These are phyloP conservation scores for Otis tarda DNA, from an alignment of 2,113 vertebrate genomes.

Conservation along the genomic window DNA sequence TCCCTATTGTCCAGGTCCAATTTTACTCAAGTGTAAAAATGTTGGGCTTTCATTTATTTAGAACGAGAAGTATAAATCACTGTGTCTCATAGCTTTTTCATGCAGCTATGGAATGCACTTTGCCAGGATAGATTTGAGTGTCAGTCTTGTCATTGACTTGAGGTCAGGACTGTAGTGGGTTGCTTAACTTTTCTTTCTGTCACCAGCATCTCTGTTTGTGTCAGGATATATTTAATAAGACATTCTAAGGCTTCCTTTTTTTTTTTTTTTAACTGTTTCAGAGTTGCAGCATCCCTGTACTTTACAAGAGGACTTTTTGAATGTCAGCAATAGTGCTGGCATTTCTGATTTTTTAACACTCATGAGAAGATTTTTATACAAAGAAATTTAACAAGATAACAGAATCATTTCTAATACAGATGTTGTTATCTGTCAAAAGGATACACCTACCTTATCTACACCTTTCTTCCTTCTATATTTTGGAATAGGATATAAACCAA, in stretches of 20 bases:
- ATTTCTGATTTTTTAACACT: background rate
- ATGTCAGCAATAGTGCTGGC: background rate
- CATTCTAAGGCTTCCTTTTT: background rate
- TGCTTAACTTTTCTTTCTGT: constrained; percentile 67
- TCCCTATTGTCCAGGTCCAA: constrained; percentile 68
- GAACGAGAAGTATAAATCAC: constrained; percentile 62
- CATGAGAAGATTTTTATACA: background rate
- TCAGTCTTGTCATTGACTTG: constrained; percentile 51
- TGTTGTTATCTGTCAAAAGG: background rate
- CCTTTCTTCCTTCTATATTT: background rate
- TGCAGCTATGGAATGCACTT: constrained; percentile 48
- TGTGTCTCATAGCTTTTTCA: constrained; percentile 39
- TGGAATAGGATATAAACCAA: background rate
- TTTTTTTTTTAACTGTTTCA: background rate
- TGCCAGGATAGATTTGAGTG: constrained; percentile 51
- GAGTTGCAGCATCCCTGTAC: background rate
- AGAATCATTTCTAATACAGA: background rate
- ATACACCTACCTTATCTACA: background rate
- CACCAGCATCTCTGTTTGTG: background rate
- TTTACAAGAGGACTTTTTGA: background rate
- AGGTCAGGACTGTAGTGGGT: constrained; percentile 59
- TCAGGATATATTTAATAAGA: constrained; percentile 17
- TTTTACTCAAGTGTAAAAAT: constrained; percentile 73
- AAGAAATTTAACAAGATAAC: background rate
- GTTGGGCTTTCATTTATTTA: constrained; percentile 64